Percentiles rank a stretch among this genome's conserved stretches.
These are phyloP conservation scores for Nomada goodeniana DNA, from an alignment of 2,888 invertebrate genomes.

Conservation along the genomic window DNA sequence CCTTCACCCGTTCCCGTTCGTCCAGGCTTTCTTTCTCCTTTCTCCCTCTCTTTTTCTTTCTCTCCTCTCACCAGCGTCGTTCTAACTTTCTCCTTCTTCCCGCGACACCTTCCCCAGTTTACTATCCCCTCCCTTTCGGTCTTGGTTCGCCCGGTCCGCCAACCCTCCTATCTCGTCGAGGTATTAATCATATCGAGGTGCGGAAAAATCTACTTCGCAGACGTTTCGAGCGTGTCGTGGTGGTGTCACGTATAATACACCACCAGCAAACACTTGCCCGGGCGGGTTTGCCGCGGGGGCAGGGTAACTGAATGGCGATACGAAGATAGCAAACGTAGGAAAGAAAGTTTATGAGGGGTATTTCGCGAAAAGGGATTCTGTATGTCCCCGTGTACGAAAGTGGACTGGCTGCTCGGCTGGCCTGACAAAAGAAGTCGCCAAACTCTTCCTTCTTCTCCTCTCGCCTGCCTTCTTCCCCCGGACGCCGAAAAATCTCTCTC, in stretches of 20 bases:
- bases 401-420: conserved; percentile 14
- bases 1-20: conserved; percentile 2
- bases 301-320: conserved; percentile 61
- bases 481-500: not conserved
- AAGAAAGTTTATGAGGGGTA: conserved; percentile 59
- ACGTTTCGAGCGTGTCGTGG: conserved; percentile 61
- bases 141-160: not conserved
- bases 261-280: not conserved
- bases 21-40: conserved; percentile 38
- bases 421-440: conserved; percentile 25
- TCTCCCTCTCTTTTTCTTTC: conserved; percentile 49
- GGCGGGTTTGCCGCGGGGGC: not conserved
- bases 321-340: conserved; percentile 59
- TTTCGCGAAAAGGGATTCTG: conserved; percentile 50
- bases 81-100: conserved; percentile 18
- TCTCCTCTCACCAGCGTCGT: conserved; percentile 11
- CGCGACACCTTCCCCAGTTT: conserved; percentile 4
- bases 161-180: conserved; percentile 63
- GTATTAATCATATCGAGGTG: conserved; percentile 83
- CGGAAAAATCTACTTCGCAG: conserved; percentile 79
- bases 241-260: conserved; percentile 50
- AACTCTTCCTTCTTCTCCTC: not conserved
- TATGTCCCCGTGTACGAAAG: conserved; percentile 29
- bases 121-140: not conserved
- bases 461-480: too few species aligned